Evolutionary conservation across 2,113 vertebrate species (phyloP), one percentile per base, ranked within the genome.

Genomic region (Apodemus speciosus): DNA sequence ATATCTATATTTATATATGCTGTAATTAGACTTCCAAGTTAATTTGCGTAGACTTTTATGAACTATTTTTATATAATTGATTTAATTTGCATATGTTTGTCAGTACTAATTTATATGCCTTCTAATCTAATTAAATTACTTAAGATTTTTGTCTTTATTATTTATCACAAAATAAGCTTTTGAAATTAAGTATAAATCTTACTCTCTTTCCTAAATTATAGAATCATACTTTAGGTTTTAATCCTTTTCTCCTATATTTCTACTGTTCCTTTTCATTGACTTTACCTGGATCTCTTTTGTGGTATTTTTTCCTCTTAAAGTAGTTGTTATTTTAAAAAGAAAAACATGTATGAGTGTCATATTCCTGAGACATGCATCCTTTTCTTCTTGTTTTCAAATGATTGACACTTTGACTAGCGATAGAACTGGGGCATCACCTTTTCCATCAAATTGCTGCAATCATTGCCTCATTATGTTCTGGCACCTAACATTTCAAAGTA

Each of bases 381-480:
- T 62, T 94, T 93, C 20, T 88, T 79, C 43, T 69, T 79, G 25
- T 14, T 95, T 94, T 95, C 51, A 80, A 51, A 89, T 84, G 58
- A 92, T 71, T 91, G 79, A 72, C 51, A 91, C 35, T 69, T 94
- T 95, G 51, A 11, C 30, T 90, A 73, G 73, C 46, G 49, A 71
- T 27, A 79, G n/a, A 95, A 92, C 25, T n/a, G 18, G 66, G 51
- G 8, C 6, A 90, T 66, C 51, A 79, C n/a, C 40, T 93, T 71
- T 88, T 83, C 62, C 53, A 69, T 11, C 30, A 21, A 88, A 77
- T 21, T 87, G 20, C 25, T 92, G 3, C 90, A 87, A 92, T 96
- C 83, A 90, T 21, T n/a, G 40, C 35, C 94, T 96, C 56, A 88
- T 90, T 90, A 87, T 92, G 73, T 93, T 88, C 73, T 89, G 20